These are phyloP conservation scores for Pitta sordida DNA, from an alignment of 2,113 vertebrate genomes.

Conservation along the genomic window DNA sequence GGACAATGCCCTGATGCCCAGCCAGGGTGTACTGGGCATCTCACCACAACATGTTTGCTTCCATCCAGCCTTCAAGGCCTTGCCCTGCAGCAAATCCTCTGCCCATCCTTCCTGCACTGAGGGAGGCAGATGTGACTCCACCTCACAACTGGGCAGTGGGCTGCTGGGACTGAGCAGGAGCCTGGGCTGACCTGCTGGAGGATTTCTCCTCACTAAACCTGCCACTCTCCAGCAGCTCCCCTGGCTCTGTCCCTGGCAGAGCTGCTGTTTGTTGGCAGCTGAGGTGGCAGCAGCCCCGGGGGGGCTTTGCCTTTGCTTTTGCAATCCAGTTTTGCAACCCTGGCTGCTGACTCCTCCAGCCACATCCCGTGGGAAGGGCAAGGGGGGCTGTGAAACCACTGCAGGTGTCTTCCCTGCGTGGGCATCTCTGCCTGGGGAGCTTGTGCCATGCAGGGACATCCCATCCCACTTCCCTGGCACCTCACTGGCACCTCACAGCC, in stretches of 20 bases:
- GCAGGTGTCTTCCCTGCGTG: not conserved
- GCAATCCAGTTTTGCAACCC: not conserved
- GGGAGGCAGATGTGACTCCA: not conserved
- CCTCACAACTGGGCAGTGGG: fast-evolving
- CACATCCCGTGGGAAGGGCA: fast-evolving
- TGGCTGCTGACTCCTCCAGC: not conserved
- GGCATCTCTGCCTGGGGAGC: not conserved
- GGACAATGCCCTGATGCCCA: not conserved
- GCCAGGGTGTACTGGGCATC: not conserved
- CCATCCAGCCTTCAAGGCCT: fast-evolving
- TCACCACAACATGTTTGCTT: not conserved
- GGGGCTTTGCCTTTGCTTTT: not conserved
- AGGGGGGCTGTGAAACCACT: fast-evolving
- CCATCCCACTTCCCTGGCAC: not conserved
- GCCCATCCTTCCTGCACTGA: not conserved
- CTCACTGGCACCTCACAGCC: not conserved
- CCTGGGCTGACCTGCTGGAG: not conserved
- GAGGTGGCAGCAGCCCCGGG: not conserved
- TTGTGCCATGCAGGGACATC: fast-evolving
- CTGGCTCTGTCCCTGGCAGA: not conserved
- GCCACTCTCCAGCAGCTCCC: not conserved
- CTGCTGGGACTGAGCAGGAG: not conserved
- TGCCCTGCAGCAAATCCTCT: not conserved
- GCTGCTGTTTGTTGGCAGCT: not conserved
- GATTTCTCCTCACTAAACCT: not conserved